These are phyloP conservation scores for Opisthocomus hoazin DNA, from an alignment of 2,113 vertebrate genomes.

Conservation along the genomic window DNA sequence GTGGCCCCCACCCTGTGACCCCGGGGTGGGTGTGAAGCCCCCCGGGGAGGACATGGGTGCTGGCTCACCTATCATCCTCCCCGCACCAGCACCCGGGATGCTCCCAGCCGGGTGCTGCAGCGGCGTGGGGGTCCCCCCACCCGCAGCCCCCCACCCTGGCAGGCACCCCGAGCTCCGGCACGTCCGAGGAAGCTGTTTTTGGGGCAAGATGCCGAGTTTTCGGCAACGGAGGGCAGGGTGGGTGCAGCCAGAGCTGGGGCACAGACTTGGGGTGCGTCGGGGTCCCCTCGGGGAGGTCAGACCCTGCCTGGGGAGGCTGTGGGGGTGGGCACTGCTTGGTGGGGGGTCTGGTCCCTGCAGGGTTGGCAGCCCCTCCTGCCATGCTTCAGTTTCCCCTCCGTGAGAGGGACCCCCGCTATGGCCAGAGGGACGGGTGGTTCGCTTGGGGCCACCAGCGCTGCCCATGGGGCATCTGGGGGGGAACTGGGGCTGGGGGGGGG, in stretches of 20 bases:
- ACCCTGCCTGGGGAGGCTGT: not conserved
- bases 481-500: rapidly evolving
- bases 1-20: not conserved
- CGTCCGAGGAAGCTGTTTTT: rapidly evolving
- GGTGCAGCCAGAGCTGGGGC: not conserved
- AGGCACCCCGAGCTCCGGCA: not conserved
- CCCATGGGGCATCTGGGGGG: not conserved
- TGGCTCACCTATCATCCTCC: not conserved
- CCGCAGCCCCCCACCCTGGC: not conserved
- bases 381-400: not conserved
- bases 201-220: rapidly evolving
- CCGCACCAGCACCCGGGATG: rapidly evolving
- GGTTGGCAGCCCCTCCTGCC: not conserved
- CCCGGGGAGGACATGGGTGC: rapidly evolving
- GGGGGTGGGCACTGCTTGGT: not conserved
- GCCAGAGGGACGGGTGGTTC: rapidly evolving
- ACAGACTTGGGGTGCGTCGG: not conserved
- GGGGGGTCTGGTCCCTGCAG: not conserved
- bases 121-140: rapidly evolving
- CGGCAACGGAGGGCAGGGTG: rapidly evolving
- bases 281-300: not conserved
- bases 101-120: not conserved
- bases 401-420: not conserved
- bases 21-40: not conserved
- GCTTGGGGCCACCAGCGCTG: not conserved